A percentile compares a stretch with the other conserved stretches of the same genome.
phyloP scores from a whole-genome alignment of 2,888 invertebrate genomes.

The Cheilosia scutellata region DNA sequence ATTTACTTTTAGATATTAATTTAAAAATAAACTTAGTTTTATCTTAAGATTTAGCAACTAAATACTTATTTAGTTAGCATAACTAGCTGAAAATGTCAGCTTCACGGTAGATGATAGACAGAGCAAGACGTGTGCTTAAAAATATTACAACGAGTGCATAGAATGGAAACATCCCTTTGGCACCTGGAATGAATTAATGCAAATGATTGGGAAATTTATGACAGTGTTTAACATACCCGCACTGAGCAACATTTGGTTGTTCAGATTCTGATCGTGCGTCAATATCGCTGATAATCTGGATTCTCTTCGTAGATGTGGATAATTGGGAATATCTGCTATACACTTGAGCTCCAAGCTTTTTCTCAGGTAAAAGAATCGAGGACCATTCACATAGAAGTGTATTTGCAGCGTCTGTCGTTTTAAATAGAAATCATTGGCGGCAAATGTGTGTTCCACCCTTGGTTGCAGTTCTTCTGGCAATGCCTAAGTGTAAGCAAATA shows the following conservation, averaged over 20 bases:
- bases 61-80: neutral
- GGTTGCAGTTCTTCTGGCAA: constrained; percentile 76
- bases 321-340: constrained; percentile 77
- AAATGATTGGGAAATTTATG: neutral
- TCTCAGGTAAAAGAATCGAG: constrained; percentile 73
- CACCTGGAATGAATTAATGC: constrained; percentile 28
- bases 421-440: constrained; percentile 77
- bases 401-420: constrained; percentile 77
- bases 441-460: constrained; percentile 77
- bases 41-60: neutral
- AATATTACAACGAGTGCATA: constrained; percentile 22
- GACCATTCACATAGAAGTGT: constrained; percentile 78
- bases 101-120: constrained; percentile 39
- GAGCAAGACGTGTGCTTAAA: constrained; percentile 17
- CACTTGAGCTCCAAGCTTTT: constrained; percentile 77
- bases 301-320: constrained; percentile 75
- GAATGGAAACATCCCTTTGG: constrained; percentile 25
- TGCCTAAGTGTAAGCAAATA: constrained; percentile 61
- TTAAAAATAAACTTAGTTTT: constrained; percentile 25
- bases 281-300: constrained; percentile 73
- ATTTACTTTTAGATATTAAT: neutral
- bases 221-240: constrained; percentile 46
- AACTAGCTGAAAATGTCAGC: constrained; percentile 59
- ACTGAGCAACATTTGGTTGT: constrained; percentile 78
- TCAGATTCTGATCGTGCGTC: constrained; percentile 77